Conservation (phyloP, 2,888 invertebrate species). For the Prenolepis imparis region DNA sequence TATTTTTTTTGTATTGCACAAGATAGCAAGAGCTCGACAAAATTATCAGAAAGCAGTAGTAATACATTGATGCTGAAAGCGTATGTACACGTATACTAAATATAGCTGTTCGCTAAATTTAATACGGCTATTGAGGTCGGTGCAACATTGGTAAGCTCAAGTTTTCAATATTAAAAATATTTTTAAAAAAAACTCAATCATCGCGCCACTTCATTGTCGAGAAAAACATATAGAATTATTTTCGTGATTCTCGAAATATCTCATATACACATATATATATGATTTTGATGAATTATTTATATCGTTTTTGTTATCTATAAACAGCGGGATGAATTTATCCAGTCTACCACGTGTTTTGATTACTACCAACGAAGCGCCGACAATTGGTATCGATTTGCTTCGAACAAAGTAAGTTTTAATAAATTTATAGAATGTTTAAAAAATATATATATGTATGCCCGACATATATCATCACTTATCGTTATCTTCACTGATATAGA, state of each 20-base stretch:
- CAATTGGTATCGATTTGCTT: conserved; percentile 86
- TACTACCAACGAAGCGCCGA: conserved; percentile 86
- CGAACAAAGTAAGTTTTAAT: conserved; percentile 83
- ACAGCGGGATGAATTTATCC: neutral
- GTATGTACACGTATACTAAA: neutral
- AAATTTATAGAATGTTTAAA: neutral
- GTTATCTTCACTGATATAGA: conserved; percentile 66
- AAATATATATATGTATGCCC: neutral
- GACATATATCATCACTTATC: neutral
- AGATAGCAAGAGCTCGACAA: neutral
- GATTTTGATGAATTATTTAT: neutral
- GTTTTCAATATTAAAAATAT: neutral
- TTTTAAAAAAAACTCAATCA: neutral
- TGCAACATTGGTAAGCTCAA: neutral
- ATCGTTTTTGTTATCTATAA: neutral
- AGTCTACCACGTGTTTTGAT: conserved; percentile 86
- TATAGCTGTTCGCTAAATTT: neutral
- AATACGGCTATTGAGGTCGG: neutral
- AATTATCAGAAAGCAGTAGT: neutral
- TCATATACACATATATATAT: neutral
- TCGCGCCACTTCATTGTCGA: neutral
- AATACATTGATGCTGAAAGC: neutral
- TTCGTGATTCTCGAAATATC: neutral
- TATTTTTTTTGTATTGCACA: neutral
- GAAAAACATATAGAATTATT: conserved; percentile 6